phyloP scores from a whole-genome alignment of 2,113 vertebrate genomes.

The Dromaius novaehollandiae region DNA sequence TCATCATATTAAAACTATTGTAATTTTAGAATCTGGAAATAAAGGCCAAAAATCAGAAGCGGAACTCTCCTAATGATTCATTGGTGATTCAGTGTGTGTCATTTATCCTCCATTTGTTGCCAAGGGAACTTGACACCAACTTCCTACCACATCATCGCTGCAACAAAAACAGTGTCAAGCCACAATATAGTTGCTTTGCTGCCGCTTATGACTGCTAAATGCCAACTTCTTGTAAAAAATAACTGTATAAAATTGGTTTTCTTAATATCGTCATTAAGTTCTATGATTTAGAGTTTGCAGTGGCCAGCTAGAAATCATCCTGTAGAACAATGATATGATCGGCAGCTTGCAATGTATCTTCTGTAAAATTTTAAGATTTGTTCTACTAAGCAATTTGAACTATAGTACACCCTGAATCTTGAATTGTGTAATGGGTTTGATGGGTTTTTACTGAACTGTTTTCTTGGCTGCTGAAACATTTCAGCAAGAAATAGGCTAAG shows the following conservation, averaged over 20 bases:
- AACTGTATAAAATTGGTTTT: not conserved
- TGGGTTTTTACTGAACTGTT: not conserved
- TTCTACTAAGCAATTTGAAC: not conserved
- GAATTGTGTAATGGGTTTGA: not conserved
- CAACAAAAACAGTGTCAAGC: conserved; percentile 65
- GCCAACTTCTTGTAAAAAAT: not conserved
- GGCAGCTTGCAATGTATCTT: not conserved
- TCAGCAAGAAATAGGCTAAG: not conserved
- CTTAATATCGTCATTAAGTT: not conserved
- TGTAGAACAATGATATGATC: not conserved
- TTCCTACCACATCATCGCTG: conserved; percentile 71
- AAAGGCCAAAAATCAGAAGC: conserved; percentile 64
- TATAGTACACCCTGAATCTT: not conserved
- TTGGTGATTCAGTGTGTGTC: conserved; percentile 71
- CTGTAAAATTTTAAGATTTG: not conserved
- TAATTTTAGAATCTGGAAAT: conserved; percentile 20
- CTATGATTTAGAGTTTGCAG: not conserved
- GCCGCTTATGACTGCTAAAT: not conserved
- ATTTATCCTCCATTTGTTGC: conserved; percentile 62
- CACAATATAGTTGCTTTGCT: conserved; percentile 62
- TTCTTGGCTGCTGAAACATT: not conserved
- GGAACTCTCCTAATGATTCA: conserved; percentile 74
- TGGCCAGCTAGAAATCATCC: not conserved
- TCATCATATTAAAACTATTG: not conserved
- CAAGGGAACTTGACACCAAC: conserved; percentile 71